These are phyloP conservation scores for Nymphalis c-album DNA, from an alignment of 2,888 invertebrate species.

Conservation along the genomic window DNA sequence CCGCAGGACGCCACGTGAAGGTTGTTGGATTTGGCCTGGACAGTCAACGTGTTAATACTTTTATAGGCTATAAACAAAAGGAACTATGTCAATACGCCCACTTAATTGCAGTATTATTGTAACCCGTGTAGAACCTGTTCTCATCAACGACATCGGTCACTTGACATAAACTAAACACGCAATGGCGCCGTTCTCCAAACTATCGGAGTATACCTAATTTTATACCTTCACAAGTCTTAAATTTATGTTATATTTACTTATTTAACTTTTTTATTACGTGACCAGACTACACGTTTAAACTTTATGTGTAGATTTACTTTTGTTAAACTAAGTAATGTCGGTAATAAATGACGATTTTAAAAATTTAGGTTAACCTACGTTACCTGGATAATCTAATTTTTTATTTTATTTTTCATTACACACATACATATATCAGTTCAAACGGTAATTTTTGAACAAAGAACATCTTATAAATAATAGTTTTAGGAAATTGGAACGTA, in stretches of 20 bases:
- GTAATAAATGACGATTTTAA: no score
- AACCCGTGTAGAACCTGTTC: slow-evolving; percentile 39
- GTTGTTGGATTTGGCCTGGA: no score
- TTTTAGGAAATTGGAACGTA: no score
- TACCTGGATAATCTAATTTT: no score
- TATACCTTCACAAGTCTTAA: slow-evolving; percentile 35
- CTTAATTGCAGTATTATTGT: slow-evolving; percentile 37
- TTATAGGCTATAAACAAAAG: slow-evolving; percentile 35
- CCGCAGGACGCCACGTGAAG: no score
- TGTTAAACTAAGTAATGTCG: not conserved
- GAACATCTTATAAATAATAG: no score
- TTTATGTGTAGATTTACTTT: slow-evolving; percentile 14
- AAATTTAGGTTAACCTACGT: no score
- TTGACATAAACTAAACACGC: slow-evolving; percentile 37
- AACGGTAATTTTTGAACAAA: no score
- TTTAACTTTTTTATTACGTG: slow-evolving; percentile 24
- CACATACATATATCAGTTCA: no score
- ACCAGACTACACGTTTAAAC: slow-evolving; percentile 13
- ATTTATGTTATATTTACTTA: slow-evolving; percentile 35
- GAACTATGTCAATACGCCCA: slow-evolving; percentile 37
- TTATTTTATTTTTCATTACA: no score
- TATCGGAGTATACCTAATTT: slow-evolving; percentile 33
- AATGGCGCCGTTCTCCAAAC: slow-evolving; percentile 39
- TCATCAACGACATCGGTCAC: slow-evolving; percentile 37
- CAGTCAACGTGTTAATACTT: no score